Base-by-base conservation (phyloP, 2,888 invertebrate species). In the Pseudococcus longispinus region DNA sequence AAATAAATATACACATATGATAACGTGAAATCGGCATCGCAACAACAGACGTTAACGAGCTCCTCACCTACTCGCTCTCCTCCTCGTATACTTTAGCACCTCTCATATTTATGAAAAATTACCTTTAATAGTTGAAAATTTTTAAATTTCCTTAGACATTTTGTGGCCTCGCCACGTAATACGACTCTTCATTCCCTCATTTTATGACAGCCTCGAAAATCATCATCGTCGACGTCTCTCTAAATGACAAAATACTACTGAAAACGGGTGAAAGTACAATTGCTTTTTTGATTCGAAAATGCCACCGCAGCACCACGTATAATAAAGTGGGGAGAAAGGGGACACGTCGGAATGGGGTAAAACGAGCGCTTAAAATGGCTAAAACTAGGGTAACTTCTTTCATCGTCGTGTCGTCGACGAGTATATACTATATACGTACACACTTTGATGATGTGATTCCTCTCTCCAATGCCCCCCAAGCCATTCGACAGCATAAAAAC, bases 21-120 rank as follows among this genome's bases (percentile, higher is more conserved):
- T 70, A 77, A 77, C 42, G 77, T 18, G 42, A 42, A 74, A 74
- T 74, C 29, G 23, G 29, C 77, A 13, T 32, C 42, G 77, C 77
- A 42, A 8, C 32, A n/a, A 74, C 42, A 80, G 42, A 80, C 77
- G 70, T 29, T 70, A 70, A 70, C 70, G 29, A 70, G 70, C 70
- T 70, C 29, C n/a, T n/a, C n/a, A n/a, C n/a, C n/a, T n/a, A n/a
- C 26, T 1, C 26, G 26, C 11, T 20, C 23, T 26, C 70, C 29
- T 8, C 29, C 32, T 11, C 23, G 37, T 8, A 11, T 37, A 26
- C 5, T 65, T 18, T 26, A 29, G 32, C 32, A 74, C 15, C 74
- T 74, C 60, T 60, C 60, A 23, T 42, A 80, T 80, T 80, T 42
- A 80, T 80, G 77, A 80, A 80, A 80, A 80, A 80, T 80, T n/a